A percentile compares a stretch with the other conserved stretches of the same genome.
Evolutionary conservation across 1,140 invertebrate genomes (phyloP).

Genomic region (Manduca sexta): DNA sequence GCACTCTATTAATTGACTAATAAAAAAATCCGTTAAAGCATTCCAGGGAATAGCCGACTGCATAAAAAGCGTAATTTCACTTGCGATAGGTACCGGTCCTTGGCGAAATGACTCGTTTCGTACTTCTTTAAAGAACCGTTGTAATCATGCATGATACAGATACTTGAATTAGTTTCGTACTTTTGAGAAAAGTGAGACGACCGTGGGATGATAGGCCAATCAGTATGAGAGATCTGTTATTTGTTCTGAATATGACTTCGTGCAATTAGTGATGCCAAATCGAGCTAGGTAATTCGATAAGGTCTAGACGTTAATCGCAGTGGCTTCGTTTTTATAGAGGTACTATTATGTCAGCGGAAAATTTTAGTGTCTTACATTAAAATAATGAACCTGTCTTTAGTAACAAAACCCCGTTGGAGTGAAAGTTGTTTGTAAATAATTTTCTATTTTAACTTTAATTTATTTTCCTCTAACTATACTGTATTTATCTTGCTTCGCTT

Average conservation of each 20-base stretch:
- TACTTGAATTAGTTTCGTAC: slow-evolving; percentile 27
- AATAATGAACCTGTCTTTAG: no score
- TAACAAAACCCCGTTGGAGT: no score
- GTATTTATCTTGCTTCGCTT: no score
- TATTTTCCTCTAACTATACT: no score
- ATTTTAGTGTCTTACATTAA: no score
- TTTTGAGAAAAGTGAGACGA: slow-evolving; percentile 40
- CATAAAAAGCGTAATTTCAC: slow-evolving; percentile 7
- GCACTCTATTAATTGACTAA: neutral
- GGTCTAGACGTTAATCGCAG: slow-evolving; percentile 5
- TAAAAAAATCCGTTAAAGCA: slow-evolving; percentile 14
- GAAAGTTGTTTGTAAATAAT: no score
- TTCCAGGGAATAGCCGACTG: neutral
- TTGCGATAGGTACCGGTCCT: slow-evolving; percentile 6
- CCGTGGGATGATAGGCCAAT: slow-evolving; percentile 45
- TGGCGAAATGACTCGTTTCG: slow-evolving; percentile 5
- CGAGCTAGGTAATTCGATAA: slow-evolving; percentile 1
- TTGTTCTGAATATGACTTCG: slow-evolving; percentile 13
- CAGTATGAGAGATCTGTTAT: slow-evolving; percentile 27
- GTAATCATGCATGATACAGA: slow-evolving; percentile 29
- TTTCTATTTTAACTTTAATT: no score
- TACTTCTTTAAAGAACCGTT: slow-evolving; percentile 29
- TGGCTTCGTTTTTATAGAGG: neutral
- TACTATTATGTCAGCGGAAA: no score
- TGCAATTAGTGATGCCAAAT: slow-evolving; percentile 14